Base-by-base conservation (phyloP, 2,113 vertebrate genomes). In the Hydrochoerus hydrochaeris region DNA sequence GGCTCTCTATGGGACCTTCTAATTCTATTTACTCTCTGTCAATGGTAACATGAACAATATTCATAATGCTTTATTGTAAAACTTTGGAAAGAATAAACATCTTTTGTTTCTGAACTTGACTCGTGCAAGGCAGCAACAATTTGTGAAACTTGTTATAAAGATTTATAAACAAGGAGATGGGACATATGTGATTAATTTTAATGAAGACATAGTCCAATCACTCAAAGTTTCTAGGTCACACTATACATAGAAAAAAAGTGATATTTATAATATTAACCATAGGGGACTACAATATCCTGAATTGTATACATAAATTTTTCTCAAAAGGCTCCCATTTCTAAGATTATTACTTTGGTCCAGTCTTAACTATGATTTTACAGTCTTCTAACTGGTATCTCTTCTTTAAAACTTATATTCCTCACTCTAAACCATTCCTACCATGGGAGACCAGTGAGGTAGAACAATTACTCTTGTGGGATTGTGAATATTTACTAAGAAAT, bases 61-160 rank as follows among this genome's bases (percentile, higher is more conserved):
- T 67, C 69, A 52, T 65, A 81, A 89, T n/a, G 11, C 67, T 62
- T 14, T 14, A 83, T 77, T 69, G 30, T 49, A 60, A 67, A 54
- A 11, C 26, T 71, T 77, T 30, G 60, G 58, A 62, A 89, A 75
- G 46, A 49, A 26, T 62, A 3, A 85, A 35, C 5, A 4, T 8
- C 32, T 94, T 95, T 90, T 82, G 57, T 90, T 77, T 94, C 11
- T 89, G 28, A 73, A 65, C 24, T 57, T 71, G 49, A 65, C 26
- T 85, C 10, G 65, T 58, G 8, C 26, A 63, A 90, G 58, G 73
- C 67, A 46, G 24, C 13, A 73, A 81, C 2, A 62, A 88, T 84
- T 60, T 84, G 3, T 69, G 89, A 71, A 57, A 63, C 83, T 88
- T 19, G 16, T 63, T 77, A 54, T 46, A 38, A 91, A 69, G 83